Evolutionary conservation across 2,888 invertebrate species (phyloP).

Genomic region (Sclerodermus sp.): DNA sequence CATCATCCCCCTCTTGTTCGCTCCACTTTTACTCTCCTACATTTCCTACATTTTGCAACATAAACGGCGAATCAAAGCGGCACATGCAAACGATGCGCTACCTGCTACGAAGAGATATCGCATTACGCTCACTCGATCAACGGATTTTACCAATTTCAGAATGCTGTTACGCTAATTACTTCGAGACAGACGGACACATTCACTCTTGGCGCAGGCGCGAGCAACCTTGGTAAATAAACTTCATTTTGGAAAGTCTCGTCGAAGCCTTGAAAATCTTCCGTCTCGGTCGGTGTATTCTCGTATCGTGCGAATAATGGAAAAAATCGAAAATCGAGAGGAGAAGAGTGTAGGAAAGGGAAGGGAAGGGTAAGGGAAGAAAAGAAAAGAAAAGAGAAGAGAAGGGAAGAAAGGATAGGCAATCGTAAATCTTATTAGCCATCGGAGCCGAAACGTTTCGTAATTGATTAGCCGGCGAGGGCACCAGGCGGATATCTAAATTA

Average conservation of each 20-base stretch:
- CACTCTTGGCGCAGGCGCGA: constrained; percentile 3
- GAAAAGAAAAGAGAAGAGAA: no score
- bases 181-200: neutral
- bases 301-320: no score
- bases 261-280: no score
- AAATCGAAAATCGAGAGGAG: no score
- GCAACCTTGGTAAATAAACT: neutral
- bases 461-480: constrained; percentile 37
- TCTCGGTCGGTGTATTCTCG: no score
- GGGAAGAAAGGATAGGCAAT: constrained; percentile 16
- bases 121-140: constrained; percentile 48
- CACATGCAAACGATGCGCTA: constrained; percentile 14
- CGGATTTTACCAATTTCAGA: constrained; percentile 35
- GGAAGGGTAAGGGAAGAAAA: neutral
- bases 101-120: constrained; percentile 46
- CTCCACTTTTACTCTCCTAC: neutral
- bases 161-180: constrained; percentile 41
- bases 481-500: constrained; percentile 40
- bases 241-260: no score
- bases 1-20: no score
- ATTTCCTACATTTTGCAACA: neutral
- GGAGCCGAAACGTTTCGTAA: constrained; percentile 36
- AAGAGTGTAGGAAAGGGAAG: no score
- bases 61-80: no score
- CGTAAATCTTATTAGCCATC: constrained; percentile 35